These are phyloP conservation scores for Ramazzottius varieornatus DNA, from an alignment of 2,888 invertebrate species.

Conservation along the genomic window DNA sequence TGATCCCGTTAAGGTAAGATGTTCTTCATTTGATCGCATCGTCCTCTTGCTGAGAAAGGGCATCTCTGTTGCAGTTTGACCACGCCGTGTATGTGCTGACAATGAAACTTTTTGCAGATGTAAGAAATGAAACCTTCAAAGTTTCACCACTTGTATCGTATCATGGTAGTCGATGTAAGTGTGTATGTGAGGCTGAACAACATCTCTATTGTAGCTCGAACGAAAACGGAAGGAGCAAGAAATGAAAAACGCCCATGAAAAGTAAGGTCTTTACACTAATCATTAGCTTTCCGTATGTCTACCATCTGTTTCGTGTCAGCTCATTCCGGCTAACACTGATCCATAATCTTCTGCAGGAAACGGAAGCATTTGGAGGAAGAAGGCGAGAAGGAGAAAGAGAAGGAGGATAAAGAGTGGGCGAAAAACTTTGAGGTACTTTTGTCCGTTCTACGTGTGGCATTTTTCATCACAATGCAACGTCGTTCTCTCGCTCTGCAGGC, in stretches of 20 bases:
- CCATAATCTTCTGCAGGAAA: slow-evolving; percentile 34
- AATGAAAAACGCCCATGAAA: slow-evolving; percentile 22
- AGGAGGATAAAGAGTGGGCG: slow-evolving; percentile 81
- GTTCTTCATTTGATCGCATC: no score
- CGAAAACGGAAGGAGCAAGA: slow-evolving; percentile 21
- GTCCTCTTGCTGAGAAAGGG: no score
- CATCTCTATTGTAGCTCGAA: slow-evolving; percentile 14
- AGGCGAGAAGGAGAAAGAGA: slow-evolving; percentile 63
- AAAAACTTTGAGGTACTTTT: slow-evolving; percentile 69
- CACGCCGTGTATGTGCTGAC: slow-evolving; percentile 94
- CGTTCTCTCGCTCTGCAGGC: not conserved
- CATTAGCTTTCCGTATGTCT: no score
- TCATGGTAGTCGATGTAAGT: not conserved
- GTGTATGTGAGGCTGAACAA: not conserved
- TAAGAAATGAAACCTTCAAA: slow-evolving; percentile 22
- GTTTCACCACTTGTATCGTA: no score
- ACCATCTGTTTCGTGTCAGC: not conserved
- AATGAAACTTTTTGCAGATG: slow-evolving; percentile 85
- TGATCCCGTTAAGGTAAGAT: slow-evolving; percentile 23
- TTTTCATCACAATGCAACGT: not conserved
- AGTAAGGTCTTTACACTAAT: not conserved
- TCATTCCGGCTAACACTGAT: slow-evolving; percentile 6
- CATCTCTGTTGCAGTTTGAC: slow-evolving; percentile 29
- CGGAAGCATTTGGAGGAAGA: slow-evolving; percentile 74
- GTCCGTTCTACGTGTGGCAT: not conserved